A percentile compares a stretch with the other conserved stretches of the same genome.
These are phyloP conservation scores for Drosophila histrio DNA, from an alignment of 2,888 invertebrate species.

Conservation along the genomic window DNA sequence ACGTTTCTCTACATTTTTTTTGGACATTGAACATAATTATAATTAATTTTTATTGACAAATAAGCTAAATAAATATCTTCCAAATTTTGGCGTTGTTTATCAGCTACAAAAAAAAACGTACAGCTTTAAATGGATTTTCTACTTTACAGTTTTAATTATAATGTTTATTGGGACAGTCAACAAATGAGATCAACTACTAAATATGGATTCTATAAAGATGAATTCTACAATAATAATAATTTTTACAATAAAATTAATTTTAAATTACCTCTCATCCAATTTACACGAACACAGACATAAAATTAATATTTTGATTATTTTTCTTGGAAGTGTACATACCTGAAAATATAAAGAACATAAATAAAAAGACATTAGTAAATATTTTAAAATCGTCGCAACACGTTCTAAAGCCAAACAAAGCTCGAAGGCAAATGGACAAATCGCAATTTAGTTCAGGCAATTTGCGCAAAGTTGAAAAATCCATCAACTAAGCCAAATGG, in stretches of 20 bases:
- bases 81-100: neutral
- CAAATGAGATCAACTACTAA: neutral
- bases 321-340: slow-evolving; percentile 35
- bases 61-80: slow-evolving; percentile 14
- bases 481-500: slow-evolving; percentile 40
- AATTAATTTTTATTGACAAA: slow-evolving; percentile 50
- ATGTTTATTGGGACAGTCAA: neutral
- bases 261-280: neutral
- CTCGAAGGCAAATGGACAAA: slow-evolving; percentile 9
- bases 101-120: neutral
- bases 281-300: neutral
- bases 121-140: neutral
- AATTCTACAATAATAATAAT: neutral
- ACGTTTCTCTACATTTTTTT: slow-evolving; percentile 22
- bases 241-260: neutral
- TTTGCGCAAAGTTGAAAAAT: neutral
- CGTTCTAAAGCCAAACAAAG: slow-evolving; percentile 29
- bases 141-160: neutral
- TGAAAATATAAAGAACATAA: slow-evolving; percentile 35
- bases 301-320: neutral
- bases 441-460: neutral
- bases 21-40: slow-evolving; percentile 44
- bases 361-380: slow-evolving; percentile 54
- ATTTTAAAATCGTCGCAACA: slow-evolving; percentile 5
- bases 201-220: neutral